Base-by-base conservation (phyloP, 1,140 invertebrate species). In the Protaetia brevitarsis region DNA sequence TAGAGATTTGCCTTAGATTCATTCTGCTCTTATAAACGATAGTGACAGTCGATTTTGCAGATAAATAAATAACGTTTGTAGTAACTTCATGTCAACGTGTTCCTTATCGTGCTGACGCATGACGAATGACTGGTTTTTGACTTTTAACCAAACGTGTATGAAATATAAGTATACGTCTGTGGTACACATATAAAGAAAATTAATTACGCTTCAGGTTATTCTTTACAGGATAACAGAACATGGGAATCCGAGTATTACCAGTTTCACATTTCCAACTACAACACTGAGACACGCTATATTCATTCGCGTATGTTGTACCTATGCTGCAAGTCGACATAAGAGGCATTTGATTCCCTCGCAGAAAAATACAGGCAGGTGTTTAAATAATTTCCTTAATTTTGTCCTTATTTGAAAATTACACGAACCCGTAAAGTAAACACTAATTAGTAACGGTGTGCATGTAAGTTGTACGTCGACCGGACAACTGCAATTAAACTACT, bases 301-400 rank as follows among this genome's bases (percentile, higher is more conserved):
- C 34, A 51, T 51, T 16, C 41, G 41, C n/a, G n/a, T n/a, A n/a
- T n/a, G n/a, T n/a, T n/a, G n/a, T 51, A 51, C 41, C 41, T 23
- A 51, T 23, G 26, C 6, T 23, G n/a, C n/a, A n/a, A n/a, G n/a
- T n/a, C n/a, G 41, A 23, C 26, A 19, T 51, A 6, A 26, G 41
- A 16, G 41, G 41, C 41, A 51, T 51, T 51, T 23, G 26, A 19
- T 51, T 51, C 41, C 26, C 26, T 23, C 41, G 41, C 41, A 28
- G 27, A 29, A 59, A 28, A 31, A 29, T n/a, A 6, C 57, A 59
- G 13, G 57, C 57, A 59, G 57, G 57, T 59, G 57, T 59, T 59
- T 59, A 59, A 59, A 59, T 59, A 59, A 59, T 59, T 31, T 59
- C 23, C 29, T 59, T 28, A 59, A 59, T 59, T 59, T 59, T 59